These are phyloP conservation scores for Lysandra coridon DNA, from an alignment of 2,888 invertebrate genomes.

Conservation along the genomic window DNA sequence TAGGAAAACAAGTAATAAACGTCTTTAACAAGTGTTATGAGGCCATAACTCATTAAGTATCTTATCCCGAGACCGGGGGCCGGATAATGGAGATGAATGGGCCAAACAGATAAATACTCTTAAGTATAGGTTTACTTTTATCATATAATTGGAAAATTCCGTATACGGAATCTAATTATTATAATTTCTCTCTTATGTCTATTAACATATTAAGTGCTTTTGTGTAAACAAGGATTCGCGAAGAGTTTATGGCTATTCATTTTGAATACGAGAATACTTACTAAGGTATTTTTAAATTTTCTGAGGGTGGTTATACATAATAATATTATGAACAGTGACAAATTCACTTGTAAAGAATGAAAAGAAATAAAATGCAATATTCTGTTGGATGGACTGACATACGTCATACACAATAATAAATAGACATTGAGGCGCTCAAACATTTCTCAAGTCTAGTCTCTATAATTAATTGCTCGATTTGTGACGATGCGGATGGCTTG, in stretches of 20 bases:
- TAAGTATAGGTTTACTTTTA: background rate
- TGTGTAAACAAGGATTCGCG: background rate
- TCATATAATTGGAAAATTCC: conserved; percentile 21
- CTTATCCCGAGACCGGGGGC: background rate
- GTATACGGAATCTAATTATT: background rate
- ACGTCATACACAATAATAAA: background rate
- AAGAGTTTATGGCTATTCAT: background rate
- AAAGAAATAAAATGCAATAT: background rate
- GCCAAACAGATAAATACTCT: conserved; percentile 9
- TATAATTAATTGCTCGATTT: background rate
- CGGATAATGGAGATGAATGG: conserved; percentile 23
- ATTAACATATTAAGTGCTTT: background rate
- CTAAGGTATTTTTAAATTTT: too few species aligned
- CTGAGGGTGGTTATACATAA: too few species aligned
- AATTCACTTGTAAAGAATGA: too few species aligned
- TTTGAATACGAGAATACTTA: background rate
- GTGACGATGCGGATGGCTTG: background rate
- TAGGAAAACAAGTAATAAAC: conserved; percentile 23
- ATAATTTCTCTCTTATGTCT: background rate
- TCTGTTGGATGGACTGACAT: background rate
- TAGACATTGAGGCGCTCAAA: background rate
- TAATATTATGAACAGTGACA: too few species aligned
- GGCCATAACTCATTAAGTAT: conserved; percentile 25
- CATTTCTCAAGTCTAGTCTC: background rate
- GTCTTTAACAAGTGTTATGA: conserved; percentile 28